These are phyloP conservation scores for Protobothrops flavoviridis DNA, from an alignment of 2,113 vertebrate species.

Conservation along the genomic window DNA sequence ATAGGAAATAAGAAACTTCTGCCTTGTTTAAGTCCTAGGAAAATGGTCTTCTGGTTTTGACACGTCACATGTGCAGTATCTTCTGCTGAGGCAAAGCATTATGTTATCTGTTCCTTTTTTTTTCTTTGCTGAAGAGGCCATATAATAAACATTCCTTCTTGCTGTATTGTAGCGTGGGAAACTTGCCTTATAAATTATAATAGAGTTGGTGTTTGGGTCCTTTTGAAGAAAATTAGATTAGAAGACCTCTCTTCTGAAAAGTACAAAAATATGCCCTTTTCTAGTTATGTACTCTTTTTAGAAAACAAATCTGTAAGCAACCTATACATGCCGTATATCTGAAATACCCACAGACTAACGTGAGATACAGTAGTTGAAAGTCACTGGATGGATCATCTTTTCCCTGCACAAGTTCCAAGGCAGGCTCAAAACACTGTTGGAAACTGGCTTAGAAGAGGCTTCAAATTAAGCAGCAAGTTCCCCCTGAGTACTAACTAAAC, in stretches of 20 bases:
- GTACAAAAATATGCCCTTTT: not conserved
- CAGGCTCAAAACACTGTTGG: not conserved
- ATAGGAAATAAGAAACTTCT: not conserved
- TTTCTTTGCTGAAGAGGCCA: not conserved
- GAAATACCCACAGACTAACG: constrained; percentile 6
- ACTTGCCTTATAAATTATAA: not conserved
- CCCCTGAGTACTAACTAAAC: not conserved
- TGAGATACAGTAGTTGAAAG: not conserved
- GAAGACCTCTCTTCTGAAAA: not conserved
- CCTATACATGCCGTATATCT: not conserved
- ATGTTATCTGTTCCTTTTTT: not conserved
- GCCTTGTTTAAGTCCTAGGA: not conserved
- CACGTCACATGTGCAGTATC: not conserved
- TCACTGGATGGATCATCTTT: not conserved
- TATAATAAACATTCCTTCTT: not conserved
- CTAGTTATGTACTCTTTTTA: not conserved
- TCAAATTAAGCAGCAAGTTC: not conserved
- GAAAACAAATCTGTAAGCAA: constrained; percentile 30
- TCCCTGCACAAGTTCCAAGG: not conserved
- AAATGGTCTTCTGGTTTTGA: not conserved
- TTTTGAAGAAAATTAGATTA: not conserved
- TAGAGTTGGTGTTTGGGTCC: not conserved
- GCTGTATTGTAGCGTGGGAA: not conserved
- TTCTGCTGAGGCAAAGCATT: not conserved
- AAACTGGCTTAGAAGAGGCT: not conserved